phyloP scores from a whole-genome alignment of 2,888 invertebrate genomes.

The Crioceris asparagi region DNA sequence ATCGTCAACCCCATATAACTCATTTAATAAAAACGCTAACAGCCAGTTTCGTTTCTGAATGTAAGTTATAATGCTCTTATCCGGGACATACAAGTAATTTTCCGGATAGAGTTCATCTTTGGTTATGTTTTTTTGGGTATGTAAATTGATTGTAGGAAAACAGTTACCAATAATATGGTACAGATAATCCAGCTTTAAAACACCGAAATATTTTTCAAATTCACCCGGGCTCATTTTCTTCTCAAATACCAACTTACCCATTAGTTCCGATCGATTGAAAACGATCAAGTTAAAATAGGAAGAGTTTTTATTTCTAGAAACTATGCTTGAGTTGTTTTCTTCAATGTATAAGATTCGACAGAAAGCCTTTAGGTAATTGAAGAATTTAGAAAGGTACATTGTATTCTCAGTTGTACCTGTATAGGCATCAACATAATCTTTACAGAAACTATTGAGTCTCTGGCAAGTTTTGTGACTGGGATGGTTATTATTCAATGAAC shows the following conservation, averaged over 20 bases:
- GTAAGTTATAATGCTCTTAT: slow-evolving; percentile 48
- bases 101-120: slow-evolving; percentile 40
- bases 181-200: slow-evolving; percentile 61
- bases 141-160: slow-evolving; percentile 53
- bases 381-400: slow-evolving; percentile 43
- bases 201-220: slow-evolving; percentile 57
- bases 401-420: slow-evolving; percentile 13
- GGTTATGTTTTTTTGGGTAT: slow-evolving; percentile 39
- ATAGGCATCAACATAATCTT: slow-evolving; percentile 17
- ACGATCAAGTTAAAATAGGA: slow-evolving; percentile 45
- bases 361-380: slow-evolving; percentile 48
- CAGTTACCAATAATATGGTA: slow-evolving; percentile 63
- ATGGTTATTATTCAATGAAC: slow-evolving; percentile 43
- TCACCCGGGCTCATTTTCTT: slow-evolving; percentile 54
- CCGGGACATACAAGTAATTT: slow-evolving; percentile 34
- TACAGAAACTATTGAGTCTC: slow-evolving; percentile 43
- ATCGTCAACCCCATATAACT: slow-evolving; percentile 47
- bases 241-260: slow-evolving; percentile 58
- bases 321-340: slow-evolving; percentile 29
- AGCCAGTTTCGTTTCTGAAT: slow-evolving; percentile 58
- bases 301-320: slow-evolving; percentile 31
- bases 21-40: slow-evolving; percentile 54
- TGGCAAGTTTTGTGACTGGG: slow-evolving; percentile 41
- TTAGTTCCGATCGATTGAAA: slow-evolving; percentile 47
- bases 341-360: slow-evolving; percentile 39